Base-by-base conservation (phyloP, 1,140 invertebrate genomes). In the Sarcophaga peregrina region DNA sequence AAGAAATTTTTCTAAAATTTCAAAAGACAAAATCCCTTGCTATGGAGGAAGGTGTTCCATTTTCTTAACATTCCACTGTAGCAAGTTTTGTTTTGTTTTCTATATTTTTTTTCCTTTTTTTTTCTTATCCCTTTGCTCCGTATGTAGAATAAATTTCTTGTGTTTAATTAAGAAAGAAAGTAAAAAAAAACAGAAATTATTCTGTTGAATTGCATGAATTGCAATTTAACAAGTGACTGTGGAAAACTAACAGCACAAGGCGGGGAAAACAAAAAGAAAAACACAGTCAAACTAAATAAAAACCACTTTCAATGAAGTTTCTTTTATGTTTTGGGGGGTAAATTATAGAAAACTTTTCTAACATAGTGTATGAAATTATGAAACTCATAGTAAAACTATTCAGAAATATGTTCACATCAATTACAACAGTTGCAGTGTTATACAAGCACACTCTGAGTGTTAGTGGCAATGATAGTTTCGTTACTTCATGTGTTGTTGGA, bases 141-240 rank as follows among this genome's bases (percentile, higher is more conserved):
- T 58, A 58, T 58, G 7, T n/a, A 58, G 7, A 58, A 7, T 15
- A 13, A 58, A 58, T 13, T 58, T n/a, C 54, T n/a, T 15, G 13
- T 58, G 54, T n/a, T 58, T 58, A 58, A 58, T 58, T 58, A 58
- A 58, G 1, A 58, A 58, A 58, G 13, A 58, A 58, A 58, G 15
- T n/a, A 4, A 13, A 54, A 15, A 58, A n/a, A 58, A 58, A 58
- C 3, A 58, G 3, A 54, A 1, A 54, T 13, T 54, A 9, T 10
- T 54, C 15, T n/a, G 54, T 58, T 58, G 54, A 58, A 58, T 58
- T 58, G 54, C 54, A 58, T 58, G 54, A 58, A 58, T 58, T 58
- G 54, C 54, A 58, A 58, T 13, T 58, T 58, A 58, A 58, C 54
- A 58, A 58, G 54, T 58, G 54, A 58, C 25, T 37, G 25, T 37